Evolutionary conservation across 2,797 vertebrate species (phyloP), one percentile per base, ranked within the genome.

Genomic region (Rhabdomys pumilio): DNA sequence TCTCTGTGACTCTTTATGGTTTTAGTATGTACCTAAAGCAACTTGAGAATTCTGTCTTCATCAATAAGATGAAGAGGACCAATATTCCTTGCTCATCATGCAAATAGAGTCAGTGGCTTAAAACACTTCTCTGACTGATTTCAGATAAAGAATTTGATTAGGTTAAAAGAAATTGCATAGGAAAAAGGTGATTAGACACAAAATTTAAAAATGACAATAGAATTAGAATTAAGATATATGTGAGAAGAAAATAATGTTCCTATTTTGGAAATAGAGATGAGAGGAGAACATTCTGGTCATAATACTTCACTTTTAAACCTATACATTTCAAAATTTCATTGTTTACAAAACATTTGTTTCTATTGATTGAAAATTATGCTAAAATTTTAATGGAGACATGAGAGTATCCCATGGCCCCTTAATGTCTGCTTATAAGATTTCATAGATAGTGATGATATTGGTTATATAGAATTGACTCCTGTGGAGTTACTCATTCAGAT

Each of bases 31-130:
- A 13, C 1, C 19, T 67, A 85, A 50, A 22, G 19, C 44, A 50
- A 34, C 11, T 67, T n/a, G 61, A 13, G 53, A n/a, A 85, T 53
- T 67, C 44, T 85, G 31, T 15, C 83, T 69, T 38, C 20, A 47
- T n/a, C 0, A 26, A 24, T 53, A 65, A 19, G 11, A 85, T 14
- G 15, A 7, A 15, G 2, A 17, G 1, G 14, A 57, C 8, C 3
- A 8, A 10, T 72, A 41, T 86, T 72, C 50, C 4, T 55, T 20
- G 6, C n/a, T 7, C 1, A n/a, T 86, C 34, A 53, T 8, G 6
- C 47, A 3, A 69, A 38, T 14, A 38, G 22, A 73, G 4, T 0
- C 6, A 14, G 14, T 72, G 9, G 0, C 17, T 38, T 55, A 26
- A 55, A 38, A 73, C 20, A 29, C 14, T 73, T 15, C 19, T 55